Base-by-base conservation (phyloP, 2,113 vertebrate species). In the Oreocharis arfaki region DNA sequence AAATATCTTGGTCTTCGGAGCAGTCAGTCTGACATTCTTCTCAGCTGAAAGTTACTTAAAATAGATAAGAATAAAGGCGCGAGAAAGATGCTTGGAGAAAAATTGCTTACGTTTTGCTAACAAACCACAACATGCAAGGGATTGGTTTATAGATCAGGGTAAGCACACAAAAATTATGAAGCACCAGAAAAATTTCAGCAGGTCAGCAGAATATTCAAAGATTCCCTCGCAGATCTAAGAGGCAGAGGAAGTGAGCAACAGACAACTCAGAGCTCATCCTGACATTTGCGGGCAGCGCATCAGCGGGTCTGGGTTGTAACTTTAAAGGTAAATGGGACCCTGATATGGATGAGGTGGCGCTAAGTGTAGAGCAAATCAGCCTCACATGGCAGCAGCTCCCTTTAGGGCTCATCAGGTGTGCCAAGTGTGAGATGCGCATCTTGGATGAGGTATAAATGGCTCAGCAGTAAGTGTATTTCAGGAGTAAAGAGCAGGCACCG, bases 161-260 rank as follows among this genome's bases (percentile, higher is more conserved):
- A 53, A 79, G 87, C 63, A 59, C n/a, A 55, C 55, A 47, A 28
- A 88, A 84, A 95, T 78, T 84, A 81, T 53, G 35, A 65, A 71
- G 52, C 86, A 22, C 57, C 47, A 32, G 59, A 74, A 61, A 76
- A 82, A 44, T 20, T 80, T 68, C 63, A 64, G 37, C 6, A 2
- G 33, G 18, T 95, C 87, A 95, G 85, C 83, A 93, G 85, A 94
- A 94, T 86, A 84, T 64, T 93, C 39, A 55, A 20, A 95, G 74
- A 94, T 83, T 80, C 83, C 75, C 57, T 90, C 1, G 0, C 42
- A 94, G 80, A 80, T 87, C 64, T 76, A 28, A 86, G 73, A 82
- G 69, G 50, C 50, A 55, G 28, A 93, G 88, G 75, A 91, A 81
- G 65, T 80, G 82, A 92, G 76, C 73, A 50, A 26, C 49, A 90